Evolutionary conservation across 2,888 invertebrate genomes (phyloP), one percentile per base, ranked within the genome.

Genomic region (Geophilus truncorum): DNA sequence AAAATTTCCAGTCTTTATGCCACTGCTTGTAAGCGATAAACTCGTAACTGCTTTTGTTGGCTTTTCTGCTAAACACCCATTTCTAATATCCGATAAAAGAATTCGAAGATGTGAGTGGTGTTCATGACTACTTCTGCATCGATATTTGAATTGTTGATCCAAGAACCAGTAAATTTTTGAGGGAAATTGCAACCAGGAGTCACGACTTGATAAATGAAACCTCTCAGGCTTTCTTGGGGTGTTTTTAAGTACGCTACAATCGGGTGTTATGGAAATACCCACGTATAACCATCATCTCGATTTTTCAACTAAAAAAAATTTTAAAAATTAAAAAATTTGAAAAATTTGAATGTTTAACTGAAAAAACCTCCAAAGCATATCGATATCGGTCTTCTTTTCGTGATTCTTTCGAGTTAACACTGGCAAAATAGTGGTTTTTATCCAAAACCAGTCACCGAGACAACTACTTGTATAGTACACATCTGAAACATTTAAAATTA

Each of bases 141-240:
- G 83, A 96, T 94, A 86, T 98, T 97, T 0, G 97, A 97, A 0
- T 98, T 97, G 85, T 98, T 98, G 79, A 97, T 95, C 98, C 98
- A 98, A 25, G 94, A 92, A 0, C 98, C 97, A 0, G 93, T 92
- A 87, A 96, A 96, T 86, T 98, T 97, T 86, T 95, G 93, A 0
- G 98, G 97, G 81, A 98, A 88, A 75, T 95, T 91, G 85, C 98
- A 98, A 0, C 95, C 94, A 3, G 98, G 94, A 83, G 93, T 93
- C 0, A 97, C 95, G 7, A 93, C 91, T 88, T 96, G 92, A 95
- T 25, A 97, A 89, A 83, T 93, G 91, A 81, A 96, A 90, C 88
- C 96, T 92, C 86, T 95, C 96, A 0, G 96, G 96, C 81, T 96
- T 96, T 84, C 94, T 93, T 87, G 97, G 97, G 0, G 96, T 94